Base-by-base conservation (phyloP, 2,888 invertebrate genomes). In the Syrista parreyssii region DNA sequence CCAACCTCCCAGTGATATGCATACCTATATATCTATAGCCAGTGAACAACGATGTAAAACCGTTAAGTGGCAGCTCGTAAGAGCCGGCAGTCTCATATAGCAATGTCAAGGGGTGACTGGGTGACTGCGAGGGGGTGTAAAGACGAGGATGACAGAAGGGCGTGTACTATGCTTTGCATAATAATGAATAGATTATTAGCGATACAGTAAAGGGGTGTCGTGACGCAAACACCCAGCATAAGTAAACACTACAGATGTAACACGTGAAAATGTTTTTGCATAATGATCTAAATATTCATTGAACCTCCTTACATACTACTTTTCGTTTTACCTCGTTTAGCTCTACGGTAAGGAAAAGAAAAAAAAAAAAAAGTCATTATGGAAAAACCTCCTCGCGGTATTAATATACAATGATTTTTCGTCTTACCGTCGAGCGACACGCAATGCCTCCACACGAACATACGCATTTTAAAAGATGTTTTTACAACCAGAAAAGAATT, bases 371-470 rank as follows among this genome's bases (percentile, higher is more conserved):
- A 69, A 69, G 6, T 71, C 33, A 71, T 71, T 71, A 31, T 71
- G 71, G 4, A 32, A 71, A 55, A 55, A 55, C 55, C 0, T 55
- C 3, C 15, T 23, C 23, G 23, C 55, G 23, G 23, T 0, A 23
- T 32, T 71, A 31, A 35, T 40, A 32, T 32, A 12, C 11, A 31
- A 35, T 72, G 4, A 12, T 30, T 76, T 75, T 71, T 33, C 15
- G 9, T 76, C 71, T 89, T 88, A 88, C 90, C 90, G 83, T 90
- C 89, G 80, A 89, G 86, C 74, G 90, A 89, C 74, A 90, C 88
- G 85, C 90, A 90, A 83, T 88, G 87, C 79, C 89, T 89, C 88
- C 90, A 90, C 79, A 87, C 89, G 84, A 90, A 90, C 80, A 90
- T 90, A 78, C 88, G 86, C 88, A 89, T 89, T 33, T n/a, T n/a